A percentile compares a stretch with the other conserved stretches of the same genome.
phyloP scores from a whole-genome alignment of 1,140 invertebrate species.

The Lepidurus arcticus region DNA sequence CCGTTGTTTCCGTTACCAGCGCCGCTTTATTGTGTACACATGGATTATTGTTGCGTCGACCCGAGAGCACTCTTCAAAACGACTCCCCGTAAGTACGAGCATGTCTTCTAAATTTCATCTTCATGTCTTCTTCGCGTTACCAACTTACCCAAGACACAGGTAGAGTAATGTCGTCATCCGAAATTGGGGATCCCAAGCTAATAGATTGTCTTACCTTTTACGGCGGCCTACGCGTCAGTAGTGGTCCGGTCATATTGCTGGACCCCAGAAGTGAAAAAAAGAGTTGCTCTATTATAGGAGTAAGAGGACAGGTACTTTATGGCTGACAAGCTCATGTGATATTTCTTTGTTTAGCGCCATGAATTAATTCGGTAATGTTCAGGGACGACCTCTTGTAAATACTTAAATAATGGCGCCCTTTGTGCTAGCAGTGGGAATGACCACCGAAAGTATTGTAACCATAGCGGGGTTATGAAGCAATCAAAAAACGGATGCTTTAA shows the following conservation, averaged over 20 bases:
- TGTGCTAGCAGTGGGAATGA: not conserved
- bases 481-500: no score
- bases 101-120: constrained; percentile 7
- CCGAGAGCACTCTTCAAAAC: constrained; percentile 21
- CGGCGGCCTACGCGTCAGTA: not conserved
- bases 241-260: not conserved
- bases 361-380: not conserved
- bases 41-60: constrained; percentile 34
- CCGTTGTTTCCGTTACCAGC: constrained; percentile 29
- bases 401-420: not conserved
- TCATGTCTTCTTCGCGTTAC: constrained; percentile 1
- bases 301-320: not conserved
- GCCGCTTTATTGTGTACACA: constrained; percentile 35
- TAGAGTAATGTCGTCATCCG: not conserved
- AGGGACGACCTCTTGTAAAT: not conserved
- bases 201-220: not conserved
- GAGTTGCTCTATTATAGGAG: not conserved
- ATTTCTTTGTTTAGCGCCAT: constrained; percentile 7
- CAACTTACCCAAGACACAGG: not conserved
- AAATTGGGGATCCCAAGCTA: not conserved
- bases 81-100: constrained; percentile 30
- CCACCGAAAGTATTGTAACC: not conserved
- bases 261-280: not conserved
- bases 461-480: no score
- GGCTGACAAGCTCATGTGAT: not conserved